These are phyloP conservation scores for Ennomos quercinarius DNA, from an alignment of 2,888 invertebrate species.

Conservation along the genomic window DNA sequence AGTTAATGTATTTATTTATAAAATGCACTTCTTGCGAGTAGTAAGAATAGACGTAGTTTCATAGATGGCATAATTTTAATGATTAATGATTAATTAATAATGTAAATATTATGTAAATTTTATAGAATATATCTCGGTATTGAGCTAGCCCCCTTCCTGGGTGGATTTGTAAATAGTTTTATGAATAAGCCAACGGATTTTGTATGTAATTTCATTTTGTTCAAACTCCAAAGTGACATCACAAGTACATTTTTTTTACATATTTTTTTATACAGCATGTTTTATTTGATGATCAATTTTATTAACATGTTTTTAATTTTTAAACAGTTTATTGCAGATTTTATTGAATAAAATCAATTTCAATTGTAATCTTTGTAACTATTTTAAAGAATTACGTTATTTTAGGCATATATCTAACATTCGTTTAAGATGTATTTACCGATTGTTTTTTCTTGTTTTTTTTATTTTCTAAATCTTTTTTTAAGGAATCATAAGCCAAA, in stretches of 20 bases:
- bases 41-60: conserved; percentile 50
- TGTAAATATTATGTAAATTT: conserved; percentile 23
- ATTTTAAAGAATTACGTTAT: conserved; percentile 18
- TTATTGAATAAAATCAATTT: conserved; percentile 8
- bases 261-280: conserved; percentile 23
- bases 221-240: conserved; percentile 17
- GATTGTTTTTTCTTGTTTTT: conserved; percentile 11
- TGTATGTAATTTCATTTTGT: conserved; percentile 2
- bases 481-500: conserved; percentile 73
- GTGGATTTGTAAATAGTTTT: conserved; percentile 31
- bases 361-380: too few species aligned
- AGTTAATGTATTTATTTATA: conserved; percentile 51
- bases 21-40: conserved; percentile 59
- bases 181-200: conserved; percentile 5
- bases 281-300: conserved; percentile 31
- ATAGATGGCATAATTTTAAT: conserved; percentile 41
- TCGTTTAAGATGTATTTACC: conserved; percentile 7
- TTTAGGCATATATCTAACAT: conserved; percentile 22
- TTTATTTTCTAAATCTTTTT: conserved; percentile 33
- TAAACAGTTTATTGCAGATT: conserved; percentile 4
- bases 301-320: conserved; percentile 28
- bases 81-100: conserved; percentile 29
- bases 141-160: conserved; percentile 18
- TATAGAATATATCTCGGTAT: conserved; percentile 20
- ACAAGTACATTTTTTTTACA: conserved; percentile 24